phyloP scores from a whole-genome alignment of 2,797 vertebrate species.

The Tauraco hartlaubi region DNA sequence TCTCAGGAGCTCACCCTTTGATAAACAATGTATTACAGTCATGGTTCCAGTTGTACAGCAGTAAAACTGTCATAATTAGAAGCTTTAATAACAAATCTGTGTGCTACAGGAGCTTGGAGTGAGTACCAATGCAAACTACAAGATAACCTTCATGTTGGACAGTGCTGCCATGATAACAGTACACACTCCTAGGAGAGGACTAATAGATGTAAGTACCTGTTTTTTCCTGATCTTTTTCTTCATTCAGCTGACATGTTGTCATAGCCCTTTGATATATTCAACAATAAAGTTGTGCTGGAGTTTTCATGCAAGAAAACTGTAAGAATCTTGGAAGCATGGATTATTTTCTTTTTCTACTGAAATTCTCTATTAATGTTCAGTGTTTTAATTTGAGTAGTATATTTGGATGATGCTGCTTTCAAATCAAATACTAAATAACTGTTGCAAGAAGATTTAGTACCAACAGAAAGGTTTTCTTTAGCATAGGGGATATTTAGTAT shows the following conservation, averaged over 20 bases:
- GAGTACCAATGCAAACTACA: constrained; percentile 96
- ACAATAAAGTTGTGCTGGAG: not conserved
- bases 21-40: not conserved
- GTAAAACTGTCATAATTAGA: not conserved
- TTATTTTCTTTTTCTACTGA: not conserved
- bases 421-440: not conserved
- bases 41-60: not conserved
- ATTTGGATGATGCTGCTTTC: not conserved
- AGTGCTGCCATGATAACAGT: constrained; percentile 99
- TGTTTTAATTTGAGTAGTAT: not conserved
- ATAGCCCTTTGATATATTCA: not conserved
- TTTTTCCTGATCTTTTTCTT: not conserved
- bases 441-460: not conserved
- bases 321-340: not conserved
- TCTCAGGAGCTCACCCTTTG: not conserved
- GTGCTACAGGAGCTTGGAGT: constrained; percentile 92
- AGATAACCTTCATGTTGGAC: constrained; percentile 99
- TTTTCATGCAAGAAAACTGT: not conserved
- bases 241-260: not conserved
- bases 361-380: not conserved
- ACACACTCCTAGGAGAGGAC: constrained; percentile 95
- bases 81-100: constrained; percentile 40
- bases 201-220: constrained; percentile 90
- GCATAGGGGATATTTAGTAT: not conserved
- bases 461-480: not conserved